Base-by-base conservation (phyloP, 2,888 invertebrate genomes). In the Frankliniella intonsa region DNA sequence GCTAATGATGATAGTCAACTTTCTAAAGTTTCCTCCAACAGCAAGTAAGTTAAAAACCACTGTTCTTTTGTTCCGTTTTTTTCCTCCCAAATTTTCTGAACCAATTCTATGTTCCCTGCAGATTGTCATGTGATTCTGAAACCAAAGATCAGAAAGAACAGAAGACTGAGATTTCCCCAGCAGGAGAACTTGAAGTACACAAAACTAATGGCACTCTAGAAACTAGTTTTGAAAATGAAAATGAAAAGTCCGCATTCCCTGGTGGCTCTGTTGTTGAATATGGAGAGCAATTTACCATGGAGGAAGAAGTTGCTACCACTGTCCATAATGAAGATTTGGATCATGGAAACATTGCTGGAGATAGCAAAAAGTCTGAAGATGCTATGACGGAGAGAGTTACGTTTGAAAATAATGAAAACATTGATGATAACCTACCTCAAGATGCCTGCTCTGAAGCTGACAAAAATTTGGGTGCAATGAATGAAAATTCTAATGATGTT, bases 1-100 rank as follows among this genome's bases (percentile, higher is more conserved):
- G 87, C 88, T 0, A 90, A 89, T 85, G 92, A 92, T 83, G 91
- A 93, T 83, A 91, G 92, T 0, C 90, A 91, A 81, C 86, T 91
- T 0, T 92, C 92, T 0, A 91, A 91, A 86, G 91, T 92, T 25
- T 92, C 92, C 49, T 92, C 91, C 8, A 91, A 91, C 83, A 91
- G 91, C 82, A 88, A 89, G 27, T 76, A 76, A 25, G 69, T 76
- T 55, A 7, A 38, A 38, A 38, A 38, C 38, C 19, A 19, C 55
- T 91, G 50, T 91, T 91, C 0, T 89, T 90, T 80, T 89, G 90
- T 3, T 90, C 89, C 0, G 89, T 89, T 69, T 90, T 90, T 82
- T 19, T 80, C 3, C 2, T 19, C 50, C 50, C 17, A 27, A 12
- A 80, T 81, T 81, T 27, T 82, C 80, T 11, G 83, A 80, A 10